Base-by-base conservation (phyloP, 2,888 invertebrate species). In the Rhaphigaster nebulosa region DNA sequence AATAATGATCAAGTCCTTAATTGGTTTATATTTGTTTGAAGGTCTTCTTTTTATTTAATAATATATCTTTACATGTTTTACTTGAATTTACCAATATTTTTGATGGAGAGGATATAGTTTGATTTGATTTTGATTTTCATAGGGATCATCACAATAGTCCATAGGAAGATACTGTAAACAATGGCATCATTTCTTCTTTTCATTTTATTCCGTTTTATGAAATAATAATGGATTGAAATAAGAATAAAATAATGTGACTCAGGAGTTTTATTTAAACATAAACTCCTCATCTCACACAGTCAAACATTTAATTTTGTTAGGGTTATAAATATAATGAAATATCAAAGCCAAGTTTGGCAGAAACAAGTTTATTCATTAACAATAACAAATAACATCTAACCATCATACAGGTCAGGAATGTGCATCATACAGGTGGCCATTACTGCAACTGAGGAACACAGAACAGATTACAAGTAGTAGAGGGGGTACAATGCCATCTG, bases 111-210 rank as follows among this genome's bases (percentile, higher is more conserved):
- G 70, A 70, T 70, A 70, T 20, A 4, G 15, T 10, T 65, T 65
- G 29, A 65, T 29, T 65, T 65, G 60, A 60, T 65, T 65, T 70
- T 70, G 0, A 34, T 34, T 34, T 34, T 70, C 34, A 34, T 70
- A 70, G 34, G 70, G 8, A 34, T 70, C 34, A 70, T 70, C 70
- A 45, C 45, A 45, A 26, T 80, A 84, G 13, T 84, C 45, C 4
- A 84, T 34, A 84, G 26, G 41, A 41, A 8, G 38, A 45, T 84
- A 84, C 84, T 84, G 84, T 84, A 84, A 84, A 84, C 84, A 84
- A 84, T 84, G 84, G 84, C 84, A 84, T 45, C 84, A 84, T 84
- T 84, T 84, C n/a, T 84, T 84, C 45, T 45, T 45, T 84, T 84
- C n/a, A n/a, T 84, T 84, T 45, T 34, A 26, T 45, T 45, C 3